phyloP scores from a whole-genome alignment of 2,113 vertebrate genomes.

The Onychorhynchus coronatus region DNA sequence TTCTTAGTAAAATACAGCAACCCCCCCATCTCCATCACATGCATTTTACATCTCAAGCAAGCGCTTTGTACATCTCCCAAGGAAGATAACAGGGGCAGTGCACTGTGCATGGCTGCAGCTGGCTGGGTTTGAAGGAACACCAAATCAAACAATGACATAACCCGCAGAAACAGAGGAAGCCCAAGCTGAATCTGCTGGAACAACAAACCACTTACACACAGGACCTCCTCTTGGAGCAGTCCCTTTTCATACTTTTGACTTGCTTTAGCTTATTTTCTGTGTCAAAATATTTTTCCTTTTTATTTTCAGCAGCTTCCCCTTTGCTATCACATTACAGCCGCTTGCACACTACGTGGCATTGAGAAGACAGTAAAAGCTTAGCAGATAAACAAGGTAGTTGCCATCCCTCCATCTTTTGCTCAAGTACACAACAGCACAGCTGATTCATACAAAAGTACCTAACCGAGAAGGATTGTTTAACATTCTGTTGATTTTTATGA shows the following conservation, averaged over 20 bases:
- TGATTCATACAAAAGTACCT: not conserved
- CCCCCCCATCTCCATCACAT: not conserved
- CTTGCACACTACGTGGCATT: rapidly evolving
- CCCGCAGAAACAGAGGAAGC: slow-evolving; percentile 19
- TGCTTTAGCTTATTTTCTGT: not conserved
- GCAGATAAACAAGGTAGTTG: not conserved
- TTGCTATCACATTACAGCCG: not conserved
- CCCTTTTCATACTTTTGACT: not conserved
- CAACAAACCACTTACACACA: not conserved
- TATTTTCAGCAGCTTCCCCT: not conserved
- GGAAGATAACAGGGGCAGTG: not conserved
- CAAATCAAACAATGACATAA: slow-evolving; percentile 55
- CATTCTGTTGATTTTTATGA: not conserved
- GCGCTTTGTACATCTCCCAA: not conserved
- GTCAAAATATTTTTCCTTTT: not conserved
- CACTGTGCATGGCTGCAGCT: not conserved
- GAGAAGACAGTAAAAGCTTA: not conserved
- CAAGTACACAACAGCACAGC: not conserved
- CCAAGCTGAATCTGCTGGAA: not conserved
- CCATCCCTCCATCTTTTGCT: not conserved
- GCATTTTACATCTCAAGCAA: not conserved
- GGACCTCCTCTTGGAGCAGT: not conserved
- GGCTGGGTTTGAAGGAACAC: slow-evolving; percentile 15
- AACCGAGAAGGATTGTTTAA: not conserved
- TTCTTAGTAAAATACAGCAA: slow-evolving; percentile 9